Base-by-base conservation (phyloP, 37 sponge, comb jelly and placozoan genomes). In the Aphrocallistes beatrix region DNA sequence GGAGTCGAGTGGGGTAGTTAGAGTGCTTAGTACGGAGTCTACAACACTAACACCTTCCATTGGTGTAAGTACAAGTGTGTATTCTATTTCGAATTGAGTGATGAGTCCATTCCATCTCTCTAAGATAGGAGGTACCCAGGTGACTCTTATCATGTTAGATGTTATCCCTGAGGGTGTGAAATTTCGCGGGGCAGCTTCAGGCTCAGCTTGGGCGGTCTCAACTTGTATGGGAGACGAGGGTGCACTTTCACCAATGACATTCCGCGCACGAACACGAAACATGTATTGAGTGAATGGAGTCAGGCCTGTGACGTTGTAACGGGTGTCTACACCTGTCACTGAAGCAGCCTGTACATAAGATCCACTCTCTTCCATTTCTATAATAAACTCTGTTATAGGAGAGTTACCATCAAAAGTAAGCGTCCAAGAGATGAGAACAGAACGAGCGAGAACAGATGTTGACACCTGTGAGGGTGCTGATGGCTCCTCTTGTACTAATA, bases 401-500 rank as follows among this genome's bases (percentile, higher is more conserved):
- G 75, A 60, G 75, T 60, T 60, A 6, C 75, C 75, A 60, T 60
- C n/a, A 30, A 60, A 60, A 32, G 75, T 8, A 60, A 60, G 10
- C 10, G 1, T 60, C 75, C 75, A 60, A 6, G 75, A 60, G 8
- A 60, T 60, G 32, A 28, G 10, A 3, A 60, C 75, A 60, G 1
- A 32, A 3, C 34, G 1, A 60, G 75, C 75, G 25, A 6, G 17
- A 25, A 28, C 21, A 32, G 25, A 19, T 60, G 75, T 32, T 21
- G 34, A 25, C 8, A 32, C 6, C 28, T 30, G 10, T 1, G 10
- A 19, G 21, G 75, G 75, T 32, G 75, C 28, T 19, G n/a, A 60
- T 60, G 75, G 75, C n/a, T 60, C n/a, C 34, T 60, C 75, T 60
- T 60, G 75, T 13, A 60, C 75, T 30, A 60, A 60, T 25, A 60